Evolutionary conservation across 2,888 invertebrate species (phyloP), one percentile per base, ranked within the genome.

Genomic region (Cataglyphis cursor): DNA sequence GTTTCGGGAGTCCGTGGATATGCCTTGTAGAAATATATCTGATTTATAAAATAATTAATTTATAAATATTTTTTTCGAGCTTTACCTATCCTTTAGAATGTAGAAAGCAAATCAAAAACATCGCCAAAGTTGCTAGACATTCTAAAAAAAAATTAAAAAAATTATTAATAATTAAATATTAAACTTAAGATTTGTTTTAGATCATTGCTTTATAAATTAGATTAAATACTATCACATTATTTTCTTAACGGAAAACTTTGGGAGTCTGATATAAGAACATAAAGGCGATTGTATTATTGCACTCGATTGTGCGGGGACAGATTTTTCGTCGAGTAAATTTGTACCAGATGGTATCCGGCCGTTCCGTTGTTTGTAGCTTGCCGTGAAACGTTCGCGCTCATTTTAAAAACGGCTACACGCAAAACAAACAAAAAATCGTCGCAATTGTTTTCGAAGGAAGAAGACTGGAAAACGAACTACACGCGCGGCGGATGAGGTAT

Each of bases 401-500:
- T 80, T 76, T 51, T 64, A 51, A 84, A 59, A 74, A 81, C 48
- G 76, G 84, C 86, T 85, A 85, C 81, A 83, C 83, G 80, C 74
- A 82, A 73, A 44, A 44, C 15, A 6, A 48, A 51, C n/a, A 48
- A 80, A 48, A 51, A 51, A 81, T 81, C 64, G 82, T 82, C 70
- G 72, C 68, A 68, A 80, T 85, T 82, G 41, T 83, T 80, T 70
- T 59, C 72, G 65, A 31, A 70, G 18, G 51, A 54, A 3, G 41
- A 54, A 35, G 18, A 38, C 38, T 31, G 41, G 31, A 31, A 31
- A 3, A 21, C 21, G 41, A 51, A 62, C n/a, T 12, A 74, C 62
- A 88, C 81, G 85, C 75, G 88, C 75, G 89, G 87, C 88, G 90
- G 18, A 89, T 89, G 86, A 90, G 89, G 10, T 78, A 72, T 59